Conservation (phyloP, 2,888 invertebrate genomes). For the Notodonta ziczac region DNA sequence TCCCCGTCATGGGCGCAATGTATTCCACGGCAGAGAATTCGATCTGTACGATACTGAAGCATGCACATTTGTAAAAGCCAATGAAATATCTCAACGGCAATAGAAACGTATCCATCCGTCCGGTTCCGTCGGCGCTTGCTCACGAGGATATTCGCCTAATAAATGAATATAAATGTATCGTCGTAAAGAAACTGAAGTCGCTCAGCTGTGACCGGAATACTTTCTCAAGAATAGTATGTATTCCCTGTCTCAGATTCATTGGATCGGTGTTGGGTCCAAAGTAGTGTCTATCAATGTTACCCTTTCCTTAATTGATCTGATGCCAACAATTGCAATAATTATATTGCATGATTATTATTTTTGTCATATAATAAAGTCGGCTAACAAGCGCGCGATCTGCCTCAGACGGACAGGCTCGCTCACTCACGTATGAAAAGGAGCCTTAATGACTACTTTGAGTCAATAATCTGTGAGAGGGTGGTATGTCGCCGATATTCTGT, state of each 20-base stretch:
- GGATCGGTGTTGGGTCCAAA: not conserved
- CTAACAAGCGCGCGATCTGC: too few species aligned
- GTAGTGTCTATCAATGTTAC: too few species aligned
- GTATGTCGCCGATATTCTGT: too few species aligned
- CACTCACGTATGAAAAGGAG: too few species aligned
- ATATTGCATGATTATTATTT: too few species aligned
- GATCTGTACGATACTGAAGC: conserved; percentile 48
- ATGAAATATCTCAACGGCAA: conserved; percentile 64
- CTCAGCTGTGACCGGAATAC: conserved; percentile 43
- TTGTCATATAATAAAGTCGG: too few species aligned
- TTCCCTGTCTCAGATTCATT: not conserved
- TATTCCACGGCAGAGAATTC: conserved; percentile 38
- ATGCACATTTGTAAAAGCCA: conserved; percentile 62
- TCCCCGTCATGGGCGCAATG: conserved; percentile 38
- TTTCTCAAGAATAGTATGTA: conserved; percentile 26
- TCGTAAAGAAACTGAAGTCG: conserved; percentile 45
- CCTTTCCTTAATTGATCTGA: too few species aligned
- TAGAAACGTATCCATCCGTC: conserved; percentile 61
- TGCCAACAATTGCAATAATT: too few species aligned
- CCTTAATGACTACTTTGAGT: too few species aligned
- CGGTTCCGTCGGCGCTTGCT: conserved; percentile 46
- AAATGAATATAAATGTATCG: conserved; percentile 63
- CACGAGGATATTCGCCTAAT: conserved; percentile 55
- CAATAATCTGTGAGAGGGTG: too few species aligned
- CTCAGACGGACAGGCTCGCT: too few species aligned